phyloP scores from a whole-genome alignment of 2,888 invertebrate genomes.

The Sphaeridia pumilis region DNA sequence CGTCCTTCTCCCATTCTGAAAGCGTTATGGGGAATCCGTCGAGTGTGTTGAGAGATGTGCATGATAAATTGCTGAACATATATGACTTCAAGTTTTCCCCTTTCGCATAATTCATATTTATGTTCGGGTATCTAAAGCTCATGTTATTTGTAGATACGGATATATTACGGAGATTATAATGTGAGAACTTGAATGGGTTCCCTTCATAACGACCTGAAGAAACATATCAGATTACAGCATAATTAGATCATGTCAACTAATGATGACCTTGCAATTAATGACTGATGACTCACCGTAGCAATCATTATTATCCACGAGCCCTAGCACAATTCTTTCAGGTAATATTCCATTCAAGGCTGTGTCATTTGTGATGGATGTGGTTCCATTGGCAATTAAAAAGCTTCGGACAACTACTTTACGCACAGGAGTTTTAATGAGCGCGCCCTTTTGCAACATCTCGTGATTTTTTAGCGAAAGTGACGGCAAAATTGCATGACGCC shows the following conservation, averaged over 20 bases:
- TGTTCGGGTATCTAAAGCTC: background rate
- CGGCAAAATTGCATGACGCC: background rate
- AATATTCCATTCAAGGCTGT: background rate
- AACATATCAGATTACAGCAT: too few relatives aligned
- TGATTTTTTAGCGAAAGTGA: background rate
- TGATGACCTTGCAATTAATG: too few relatives aligned
- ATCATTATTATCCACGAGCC: background rate
- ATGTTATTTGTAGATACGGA: background rate
- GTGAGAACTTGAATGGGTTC: background rate
- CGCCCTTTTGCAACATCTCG: background rate
- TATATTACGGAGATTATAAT: background rate
- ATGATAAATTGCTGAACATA: background rate
- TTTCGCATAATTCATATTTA: background rate
- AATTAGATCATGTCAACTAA: too few relatives aligned
- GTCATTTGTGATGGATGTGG: background rate
- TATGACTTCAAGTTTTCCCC: background rate
- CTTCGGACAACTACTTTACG: background rate
- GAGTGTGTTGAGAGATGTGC: background rate
- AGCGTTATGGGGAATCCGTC: background rate
- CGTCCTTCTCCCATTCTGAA: background rate
- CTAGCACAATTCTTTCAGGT: background rate
- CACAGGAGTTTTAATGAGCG: background rate
- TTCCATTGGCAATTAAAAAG: background rate
- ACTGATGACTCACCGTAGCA: background rate
- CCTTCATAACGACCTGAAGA: too few relatives aligned